Evolutionary conservation across 2,113 vertebrate genomes (phyloP), one percentile per base, ranked within the genome.

Genomic region (Dicentrarchus labrax): DNA sequence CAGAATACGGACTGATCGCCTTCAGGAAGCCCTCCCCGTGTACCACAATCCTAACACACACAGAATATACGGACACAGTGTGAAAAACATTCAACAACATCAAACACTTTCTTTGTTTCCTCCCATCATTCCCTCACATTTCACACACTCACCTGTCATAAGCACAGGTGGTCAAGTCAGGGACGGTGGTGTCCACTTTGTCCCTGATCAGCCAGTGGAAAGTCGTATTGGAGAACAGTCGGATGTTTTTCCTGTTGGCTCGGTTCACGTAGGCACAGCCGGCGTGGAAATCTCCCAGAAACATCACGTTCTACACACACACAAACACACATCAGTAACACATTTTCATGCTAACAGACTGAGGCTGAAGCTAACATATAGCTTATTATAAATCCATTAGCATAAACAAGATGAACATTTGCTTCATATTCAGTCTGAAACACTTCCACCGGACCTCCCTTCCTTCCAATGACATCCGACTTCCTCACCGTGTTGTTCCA

Each of bases 221-320:
- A 0, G 3, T 64, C 0, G 69, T 16, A 2, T 78, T 41, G 15
- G 48, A 78, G 88, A 85, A 93, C 1, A 94, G 88, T 6, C 61
- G 2, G 86, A 94, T 94, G 0, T 54, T 41, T 21, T 69, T 92
- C 78, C 74, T 90, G 81, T 86, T 38, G 0, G 0, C 0, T 0
- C 56, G 66, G 0, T 74, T 93, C 86, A 94, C 21, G 59, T 93
- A 76, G 41, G 77, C 89, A 11, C 94, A 94, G 76, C 80, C 15
- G 41, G 94, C 94, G 0, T 94, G 86, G 81, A 94, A 94, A 41
- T 92, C 77, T 43, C 94, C 94, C 45, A 94, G 86, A 7, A 94
- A 92, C 91, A 94, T 93, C 62, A 94, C 89, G 0, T 93, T 85
- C 93, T 93, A 10, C 50, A 39, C 41, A 66, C 17, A 66, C 45